Evolutionary conservation across 2,797 vertebrate genomes (phyloP).

Genomic region (Ctenochaetus hawaiiensis): DNA sequence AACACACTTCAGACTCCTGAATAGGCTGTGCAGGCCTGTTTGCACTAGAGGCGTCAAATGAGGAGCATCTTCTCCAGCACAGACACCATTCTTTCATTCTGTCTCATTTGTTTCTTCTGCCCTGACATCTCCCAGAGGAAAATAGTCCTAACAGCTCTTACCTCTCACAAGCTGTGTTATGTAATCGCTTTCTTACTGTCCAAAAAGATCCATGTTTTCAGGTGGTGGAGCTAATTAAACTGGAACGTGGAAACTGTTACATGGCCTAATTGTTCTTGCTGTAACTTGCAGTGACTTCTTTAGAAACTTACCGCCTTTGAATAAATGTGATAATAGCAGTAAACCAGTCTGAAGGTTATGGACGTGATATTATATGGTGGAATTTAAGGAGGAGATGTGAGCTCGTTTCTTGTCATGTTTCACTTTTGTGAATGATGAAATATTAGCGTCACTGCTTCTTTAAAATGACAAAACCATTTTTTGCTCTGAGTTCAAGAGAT

Average conservation of each 20-base stretch:
- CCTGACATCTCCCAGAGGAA: slow-evolving; percentile 10
- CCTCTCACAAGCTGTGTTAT: background rate
- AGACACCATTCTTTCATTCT: slow-evolving; percentile 18
- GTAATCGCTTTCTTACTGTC: slow-evolving; percentile 16
- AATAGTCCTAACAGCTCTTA: background rate
- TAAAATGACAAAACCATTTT: background rate
- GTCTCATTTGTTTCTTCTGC: slow-evolving; percentile 9
- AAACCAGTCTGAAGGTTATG: background rate
- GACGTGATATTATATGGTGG: background rate
- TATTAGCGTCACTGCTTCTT: background rate
- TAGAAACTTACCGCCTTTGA: background rate
- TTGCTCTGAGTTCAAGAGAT: background rate
- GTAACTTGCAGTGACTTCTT: background rate
- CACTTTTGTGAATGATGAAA: background rate
- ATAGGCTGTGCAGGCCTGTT: slow-evolving; percentile 16
- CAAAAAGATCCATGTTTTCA: background rate
- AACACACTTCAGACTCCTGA: slow-evolving; percentile 39
- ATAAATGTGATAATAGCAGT: background rate
- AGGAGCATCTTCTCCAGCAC: slow-evolving; percentile 19
- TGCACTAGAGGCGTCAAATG: slow-evolving; percentile 22
- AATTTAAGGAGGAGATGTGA: background rate
- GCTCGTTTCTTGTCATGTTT: background rate
- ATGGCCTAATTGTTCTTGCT: background rate
- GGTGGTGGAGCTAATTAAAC: slow-evolving; percentile 7
- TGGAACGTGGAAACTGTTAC: background rate